These are phyloP conservation scores for Rhabditophanes sp. DNA, from an alignment of 2,888 invertebrate species.

Conservation along the genomic window DNA sequence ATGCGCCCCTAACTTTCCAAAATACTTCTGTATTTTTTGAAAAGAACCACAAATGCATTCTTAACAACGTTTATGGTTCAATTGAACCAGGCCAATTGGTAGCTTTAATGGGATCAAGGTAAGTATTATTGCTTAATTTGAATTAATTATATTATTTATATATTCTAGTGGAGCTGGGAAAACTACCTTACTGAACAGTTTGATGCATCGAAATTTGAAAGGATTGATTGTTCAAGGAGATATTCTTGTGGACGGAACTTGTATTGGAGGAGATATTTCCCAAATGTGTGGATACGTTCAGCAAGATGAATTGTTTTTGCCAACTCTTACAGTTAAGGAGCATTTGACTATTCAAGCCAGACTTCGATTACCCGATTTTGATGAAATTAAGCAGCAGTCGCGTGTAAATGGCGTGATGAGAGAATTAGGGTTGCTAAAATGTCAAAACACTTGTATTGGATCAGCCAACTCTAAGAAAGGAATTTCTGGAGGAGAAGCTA, in stretches of 20 bases:
- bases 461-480: conserved; percentile 44
- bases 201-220: conserved; percentile 12
- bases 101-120: conserved; percentile 43
- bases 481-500: conserved; percentile 66
- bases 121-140: neutral
- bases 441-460: conserved; percentile 76
- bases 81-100: conserved; percentile 37
- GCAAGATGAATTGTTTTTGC: conserved; percentile 42
- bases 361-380: conserved; percentile 66
- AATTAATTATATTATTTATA: conserved; percentile 6
- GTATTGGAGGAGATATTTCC: conserved; percentile 24
- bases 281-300: conserved; percentile 38
- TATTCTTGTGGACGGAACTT: conserved; percentile 23
- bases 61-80: conserved; percentile 31
- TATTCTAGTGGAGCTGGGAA: conserved; percentile 87
- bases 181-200: conserved; percentile 62
- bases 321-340: conserved; percentile 40
- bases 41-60: too few species aligned
- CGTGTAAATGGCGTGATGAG: conserved; percentile 62
- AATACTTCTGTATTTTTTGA: too few species aligned
- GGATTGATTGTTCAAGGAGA: conserved; percentile 37
- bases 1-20: too few species aligned
- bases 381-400: conserved; percentile 58
- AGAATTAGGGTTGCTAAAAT: conserved; percentile 72
- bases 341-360: conserved; percentile 51